phyloP scores from a whole-genome alignment of 2,113 vertebrate genomes.

The Hirundichthys speculiger region DNA sequence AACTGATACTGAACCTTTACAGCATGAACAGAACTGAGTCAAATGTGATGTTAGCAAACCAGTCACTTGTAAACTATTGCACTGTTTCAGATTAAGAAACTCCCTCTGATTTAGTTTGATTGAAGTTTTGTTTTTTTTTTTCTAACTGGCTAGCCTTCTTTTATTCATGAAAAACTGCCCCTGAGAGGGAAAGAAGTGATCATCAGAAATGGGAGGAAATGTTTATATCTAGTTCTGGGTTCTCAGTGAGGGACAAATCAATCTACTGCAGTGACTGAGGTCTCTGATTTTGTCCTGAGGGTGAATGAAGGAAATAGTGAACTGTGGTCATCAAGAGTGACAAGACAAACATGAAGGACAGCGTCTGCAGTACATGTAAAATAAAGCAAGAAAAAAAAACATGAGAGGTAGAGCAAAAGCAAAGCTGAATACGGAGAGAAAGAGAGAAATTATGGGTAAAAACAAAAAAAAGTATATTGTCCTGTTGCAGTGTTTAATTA shows the following conservation, averaged over 20 bases:
- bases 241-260: background rate
- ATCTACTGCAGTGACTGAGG: slow-evolving; percentile 31
- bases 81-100: too few species aligned
- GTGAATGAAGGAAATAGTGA: background rate
- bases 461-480: background rate
- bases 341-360: background rate
- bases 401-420: background rate
- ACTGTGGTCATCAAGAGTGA: background rate
- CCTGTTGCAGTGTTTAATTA: background rate
- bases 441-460: background rate
- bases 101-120: too few species aligned
- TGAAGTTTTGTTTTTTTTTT: too few species aligned
- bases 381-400: background rate
- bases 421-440: background rate
- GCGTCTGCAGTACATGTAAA: background rate
- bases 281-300: slow-evolving; percentile 36
- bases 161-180: too few species aligned
- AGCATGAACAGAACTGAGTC: too few species aligned
- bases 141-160: too few species aligned
- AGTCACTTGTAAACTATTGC: too few species aligned
- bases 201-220: too few species aligned
- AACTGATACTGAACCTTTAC: too few species aligned
- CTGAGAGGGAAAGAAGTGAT: too few species aligned
- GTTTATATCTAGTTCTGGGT: too few species aligned
- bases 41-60: too few species aligned